These are phyloP conservation scores for Stenichneumon culpator DNA, from an alignment of 2,888 invertebrate genomes.

Conservation along the genomic window DNA sequence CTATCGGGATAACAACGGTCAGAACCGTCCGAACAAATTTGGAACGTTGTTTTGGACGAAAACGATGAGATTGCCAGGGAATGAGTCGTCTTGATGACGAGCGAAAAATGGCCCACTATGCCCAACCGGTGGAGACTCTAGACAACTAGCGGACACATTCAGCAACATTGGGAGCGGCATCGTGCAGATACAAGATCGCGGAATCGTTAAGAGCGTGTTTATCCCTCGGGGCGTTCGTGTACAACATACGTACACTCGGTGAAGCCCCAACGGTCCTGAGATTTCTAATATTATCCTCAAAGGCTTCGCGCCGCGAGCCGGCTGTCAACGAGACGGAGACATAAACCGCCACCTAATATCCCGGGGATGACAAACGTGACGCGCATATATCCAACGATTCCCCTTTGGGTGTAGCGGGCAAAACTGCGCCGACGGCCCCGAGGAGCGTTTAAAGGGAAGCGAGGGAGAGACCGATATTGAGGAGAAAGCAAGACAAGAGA, in stretches of 20 bases:
- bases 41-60: not conserved
- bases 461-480: constrained; percentile 19
- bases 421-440: constrained; percentile 44
- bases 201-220: constrained; percentile 79
- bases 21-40: not conserved
- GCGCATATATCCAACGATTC: constrained; percentile 66
- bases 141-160: not conserved
- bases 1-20: not conserved
- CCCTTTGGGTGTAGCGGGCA: constrained; percentile 68
- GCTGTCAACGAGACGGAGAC: constrained; percentile 71
- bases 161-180: constrained; percentile 2
- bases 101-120: not conserved
- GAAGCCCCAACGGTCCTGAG: constrained; percentile 58
- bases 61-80: no score
- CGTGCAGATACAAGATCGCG: constrained; percentile 52
- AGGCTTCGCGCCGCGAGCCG: constrained; percentile 63
- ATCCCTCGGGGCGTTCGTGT: constrained; percentile 67
- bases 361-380: constrained; percentile 80
- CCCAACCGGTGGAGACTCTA: not conserved
- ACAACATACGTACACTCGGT: constrained; percentile 11
- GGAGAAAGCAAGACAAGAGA: constrained; percentile 20
- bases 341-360: constrained; percentile 81
- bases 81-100: no score
- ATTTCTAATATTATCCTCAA: constrained; percentile 74
- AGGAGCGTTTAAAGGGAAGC: constrained; percentile 48